Percentiles rank a stretch among this genome's conserved stretches.
These are phyloP conservation scores for Pteropus alecto DNA, from an alignment of 2,113 vertebrate species.

Conservation along the genomic window DNA sequence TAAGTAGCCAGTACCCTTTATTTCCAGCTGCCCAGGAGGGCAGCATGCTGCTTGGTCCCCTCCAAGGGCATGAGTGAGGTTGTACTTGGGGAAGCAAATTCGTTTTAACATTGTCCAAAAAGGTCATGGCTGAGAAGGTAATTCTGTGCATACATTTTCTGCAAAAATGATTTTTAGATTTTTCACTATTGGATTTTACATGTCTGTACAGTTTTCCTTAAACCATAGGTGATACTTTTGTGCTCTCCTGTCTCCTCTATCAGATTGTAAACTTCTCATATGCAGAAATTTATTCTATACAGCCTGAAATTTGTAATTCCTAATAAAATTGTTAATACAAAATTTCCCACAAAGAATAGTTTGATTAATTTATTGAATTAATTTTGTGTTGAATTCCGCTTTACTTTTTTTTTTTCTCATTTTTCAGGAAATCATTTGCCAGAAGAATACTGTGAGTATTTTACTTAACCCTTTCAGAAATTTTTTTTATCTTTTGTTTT, in stretches of 20 bases:
- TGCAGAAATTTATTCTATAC: neutral
- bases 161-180: neutral
- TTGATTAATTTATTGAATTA: neutral
- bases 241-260: neutral
- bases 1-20: neutral
- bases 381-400: slow-evolving; percentile 29
- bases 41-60: neutral
- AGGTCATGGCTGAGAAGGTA: neutral
- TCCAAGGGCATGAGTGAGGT: neutral
- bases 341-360: neutral
- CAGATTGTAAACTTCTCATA: neutral
- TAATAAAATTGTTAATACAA: neutral
- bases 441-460: slow-evolving; percentile 98
- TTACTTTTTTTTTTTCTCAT: slow-evolving; percentile 58
- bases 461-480: slow-evolving; percentile 23
- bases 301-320: neutral
- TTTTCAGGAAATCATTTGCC: slow-evolving; percentile 96
- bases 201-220: neutral
- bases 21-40: neutral
- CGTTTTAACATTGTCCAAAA: neutral
- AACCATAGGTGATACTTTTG: neutral
- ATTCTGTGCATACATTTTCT: neutral
- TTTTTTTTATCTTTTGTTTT: slow-evolving; percentile 14
- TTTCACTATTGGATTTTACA: neutral
- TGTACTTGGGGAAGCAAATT: neutral